Base-by-base conservation (phyloP, 2,797 vertebrate genomes). In the Clarias platycephalus region DNA sequence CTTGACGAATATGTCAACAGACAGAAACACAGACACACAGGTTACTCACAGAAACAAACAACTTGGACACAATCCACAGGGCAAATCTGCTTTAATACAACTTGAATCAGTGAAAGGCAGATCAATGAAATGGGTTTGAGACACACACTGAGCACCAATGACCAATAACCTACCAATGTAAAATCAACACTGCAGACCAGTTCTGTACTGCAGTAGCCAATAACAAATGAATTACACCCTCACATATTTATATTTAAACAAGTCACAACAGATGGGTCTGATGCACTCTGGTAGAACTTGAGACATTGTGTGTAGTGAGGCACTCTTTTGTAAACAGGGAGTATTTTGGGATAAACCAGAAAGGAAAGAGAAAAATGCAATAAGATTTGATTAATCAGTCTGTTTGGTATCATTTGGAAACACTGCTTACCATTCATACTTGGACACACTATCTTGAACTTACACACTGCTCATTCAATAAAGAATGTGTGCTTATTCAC, bases 21-120 rank as follows among this genome's bases (percentile, higher is more conserved):
- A 28, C 62, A 63, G 26, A 70, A 37, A 5, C 16, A 77, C 10
- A 60, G 4, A 13, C 74, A 58, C 28, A 12, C 15, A 75, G 16
- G 22, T 76, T 34, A 76, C 74, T n/a, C 66, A 63, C 77, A 68
- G 80, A 82, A 86, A 64, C 49, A 63, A 2, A 62, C 40, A 79
- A 26, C 49, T 24, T 15, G 77, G 58, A 63, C 53, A 57, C 49
- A 24, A 77, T 84, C 83, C 85, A 90, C 84, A 88, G 83, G 84
- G 74, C 88, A 88, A 88, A 90, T 87, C 88, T 83, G 81, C 74
- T 90, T 90, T 90, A 88, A 90, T 91, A 80, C 86, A 85, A 86
- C 86, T 88, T 87, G 82, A 89, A 88, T 86, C 44, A 49, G 44
- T 49, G 10, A 49, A 49, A 49, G 44, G 76, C 87, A 87, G 86